phyloP scores from a whole-genome alignment of 1,140 invertebrate genomes.

The Lepidurus packardi region DNA sequence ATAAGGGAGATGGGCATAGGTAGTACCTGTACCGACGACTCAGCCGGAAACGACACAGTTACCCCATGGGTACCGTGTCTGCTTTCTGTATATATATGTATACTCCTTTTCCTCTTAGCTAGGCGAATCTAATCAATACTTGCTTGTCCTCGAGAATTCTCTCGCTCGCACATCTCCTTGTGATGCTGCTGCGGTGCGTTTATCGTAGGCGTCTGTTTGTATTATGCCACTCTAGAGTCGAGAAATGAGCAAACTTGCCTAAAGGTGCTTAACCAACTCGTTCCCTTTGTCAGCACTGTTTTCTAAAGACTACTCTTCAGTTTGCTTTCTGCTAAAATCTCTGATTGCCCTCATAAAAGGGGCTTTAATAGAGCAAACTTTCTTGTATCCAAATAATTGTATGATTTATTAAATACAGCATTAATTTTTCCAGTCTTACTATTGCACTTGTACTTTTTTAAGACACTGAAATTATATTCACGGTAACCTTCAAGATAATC shows the following conservation, averaged over 20 bases:
- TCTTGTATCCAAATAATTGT: no score
- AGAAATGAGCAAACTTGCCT: slow-evolving; percentile 21
- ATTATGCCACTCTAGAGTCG: slow-evolving; percentile 13
- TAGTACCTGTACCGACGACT: neutral
- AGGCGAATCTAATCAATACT: neutral
- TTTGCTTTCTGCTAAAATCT: no score
- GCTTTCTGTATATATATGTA: neutral
- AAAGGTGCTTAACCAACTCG: neutral
- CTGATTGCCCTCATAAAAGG: no score
- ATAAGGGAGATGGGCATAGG: neutral
- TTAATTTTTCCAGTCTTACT: no score
- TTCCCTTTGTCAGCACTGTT: slow-evolving; percentile 14
- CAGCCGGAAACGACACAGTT: neutral
- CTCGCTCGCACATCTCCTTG: neutral
- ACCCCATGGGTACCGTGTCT: neutral
- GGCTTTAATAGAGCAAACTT: no score
- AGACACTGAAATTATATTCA: no score
- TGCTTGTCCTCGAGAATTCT: neutral
- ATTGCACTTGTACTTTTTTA: no score
- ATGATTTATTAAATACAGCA: no score
- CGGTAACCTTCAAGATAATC: no score
- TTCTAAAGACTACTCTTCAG: neutral
- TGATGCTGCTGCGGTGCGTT: neutral
- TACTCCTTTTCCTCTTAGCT: neutral
- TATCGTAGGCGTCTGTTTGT: slow-evolving; percentile 21